Conservation (phyloP, 2,113 vertebrate species). For the Dipodomys ordii region DNA sequence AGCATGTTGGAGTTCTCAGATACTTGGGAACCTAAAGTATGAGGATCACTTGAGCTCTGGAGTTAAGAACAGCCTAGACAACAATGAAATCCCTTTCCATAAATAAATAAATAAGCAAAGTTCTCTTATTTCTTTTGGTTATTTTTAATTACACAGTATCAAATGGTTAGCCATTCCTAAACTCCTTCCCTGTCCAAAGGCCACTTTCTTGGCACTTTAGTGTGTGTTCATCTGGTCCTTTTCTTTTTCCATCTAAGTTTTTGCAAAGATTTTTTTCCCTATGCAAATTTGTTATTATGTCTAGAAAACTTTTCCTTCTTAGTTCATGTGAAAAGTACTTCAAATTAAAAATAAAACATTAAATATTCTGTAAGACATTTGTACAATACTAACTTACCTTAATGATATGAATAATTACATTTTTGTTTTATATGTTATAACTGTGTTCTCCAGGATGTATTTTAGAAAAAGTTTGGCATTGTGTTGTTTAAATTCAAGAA, state of each 20-base stretch:
- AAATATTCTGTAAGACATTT: too few relatives aligned
- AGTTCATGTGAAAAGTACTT: background rate
- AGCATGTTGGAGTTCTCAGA: background rate
- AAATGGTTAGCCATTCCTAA: background rate
- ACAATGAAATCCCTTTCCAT: background rate
- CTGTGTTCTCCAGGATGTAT: too few relatives aligned
- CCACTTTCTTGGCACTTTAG: background rate
- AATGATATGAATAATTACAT: too few relatives aligned
- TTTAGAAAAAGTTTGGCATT: too few relatives aligned
- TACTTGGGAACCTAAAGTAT: background rate
- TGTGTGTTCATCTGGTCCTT: background rate
- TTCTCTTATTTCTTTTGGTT: background rate
- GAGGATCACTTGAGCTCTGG: background rate
- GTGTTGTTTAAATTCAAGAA: too few relatives aligned
- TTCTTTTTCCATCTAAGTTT: slow-evolving; percentile 22
- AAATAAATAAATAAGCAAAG: background rate
- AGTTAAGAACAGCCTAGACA: background rate
- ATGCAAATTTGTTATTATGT: background rate
- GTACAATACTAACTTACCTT: too few relatives aligned
- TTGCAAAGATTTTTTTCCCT: background rate
- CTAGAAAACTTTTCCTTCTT: slow-evolving; percentile 37
- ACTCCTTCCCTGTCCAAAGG: background rate
- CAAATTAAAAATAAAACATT: background rate
- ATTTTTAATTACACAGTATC: background rate
- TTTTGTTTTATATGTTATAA: too few relatives aligned